phyloP scores from a whole-genome alignment of 2,888 invertebrate species.

The Eilema griseolum region DNA sequence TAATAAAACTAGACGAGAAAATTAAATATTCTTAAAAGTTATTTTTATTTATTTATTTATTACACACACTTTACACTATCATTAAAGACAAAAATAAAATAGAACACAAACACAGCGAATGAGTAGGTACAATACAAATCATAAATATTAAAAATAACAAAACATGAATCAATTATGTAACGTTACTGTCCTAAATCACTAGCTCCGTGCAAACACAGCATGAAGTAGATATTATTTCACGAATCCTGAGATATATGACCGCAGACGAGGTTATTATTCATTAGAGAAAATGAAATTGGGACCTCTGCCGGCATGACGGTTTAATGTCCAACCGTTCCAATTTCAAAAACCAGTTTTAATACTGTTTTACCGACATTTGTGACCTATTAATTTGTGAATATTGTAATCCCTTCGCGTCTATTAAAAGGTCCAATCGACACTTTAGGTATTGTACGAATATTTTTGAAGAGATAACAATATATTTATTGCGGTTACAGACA shows the following conservation, averaged over 20 bases:
- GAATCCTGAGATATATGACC: constrained; percentile 78
- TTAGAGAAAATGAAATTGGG: constrained; percentile 77
- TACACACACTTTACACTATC: too few species aligned
- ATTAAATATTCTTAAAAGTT: too few species aligned
- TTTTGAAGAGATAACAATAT: not conserved
- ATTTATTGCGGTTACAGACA: not conserved
- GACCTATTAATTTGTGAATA: constrained; percentile 48
- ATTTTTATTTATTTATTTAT: too few species aligned
- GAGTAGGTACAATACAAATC: too few species aligned
- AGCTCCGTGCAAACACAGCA: constrained; percentile 48
- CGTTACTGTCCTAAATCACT: constrained; percentile 32
- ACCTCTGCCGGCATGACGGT: constrained; percentile 54
- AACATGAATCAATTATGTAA: not conserved
- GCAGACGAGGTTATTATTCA: constrained; percentile 77
- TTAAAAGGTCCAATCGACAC: not conserved
- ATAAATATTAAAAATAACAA: too few species aligned
- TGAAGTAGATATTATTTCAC: constrained; percentile 61
- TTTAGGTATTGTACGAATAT: constrained; percentile 1
- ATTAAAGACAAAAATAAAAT: too few species aligned
- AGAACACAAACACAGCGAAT: too few species aligned
- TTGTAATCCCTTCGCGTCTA: constrained; percentile 39
- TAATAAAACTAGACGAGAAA: too few species aligned
- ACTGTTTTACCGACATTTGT: constrained; percentile 46
- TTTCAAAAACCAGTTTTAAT: constrained; percentile 40
- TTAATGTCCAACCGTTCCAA: constrained; percentile 38